A percentile compares a stretch with the other conserved stretches of the same genome.
These are phyloP conservation scores for Heteronetta atricapilla DNA, from an alignment of 2,113 vertebrate genomes.

Conservation along the genomic window DNA sequence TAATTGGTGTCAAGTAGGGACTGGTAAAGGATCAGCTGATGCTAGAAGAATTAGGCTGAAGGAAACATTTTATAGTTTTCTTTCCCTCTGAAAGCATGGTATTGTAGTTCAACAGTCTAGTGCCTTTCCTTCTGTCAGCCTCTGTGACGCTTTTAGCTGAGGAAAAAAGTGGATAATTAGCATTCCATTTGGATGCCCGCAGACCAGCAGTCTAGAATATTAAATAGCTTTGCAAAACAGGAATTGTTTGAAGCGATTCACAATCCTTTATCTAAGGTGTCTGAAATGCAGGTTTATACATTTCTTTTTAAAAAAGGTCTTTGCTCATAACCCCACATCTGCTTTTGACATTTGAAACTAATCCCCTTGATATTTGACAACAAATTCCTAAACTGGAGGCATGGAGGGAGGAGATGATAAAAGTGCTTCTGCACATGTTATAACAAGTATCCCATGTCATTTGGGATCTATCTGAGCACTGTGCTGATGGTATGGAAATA, in stretches of 20 bases:
- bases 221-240: slow-evolving; percentile 66
- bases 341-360: slow-evolving; percentile 40
- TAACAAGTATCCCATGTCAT: slow-evolving; percentile 52
- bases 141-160: slow-evolving; percentile 64
- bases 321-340: neutral
- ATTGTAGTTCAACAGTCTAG: slow-evolving; percentile 79
- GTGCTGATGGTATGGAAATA: neutral
- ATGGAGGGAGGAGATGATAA: slow-evolving; percentile 25
- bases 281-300: neutral
- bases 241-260: slow-evolving; percentile 45
- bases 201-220: slow-evolving; percentile 61
- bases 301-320: neutral
- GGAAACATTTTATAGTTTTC: slow-evolving; percentile 85
- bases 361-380: slow-evolving; percentile 41
- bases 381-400: slow-evolving; percentile 36
- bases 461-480: neutral
- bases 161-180: slow-evolving; percentile 72
- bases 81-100: slow-evolving; percentile 71
- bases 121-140: slow-evolving; percentile 77
- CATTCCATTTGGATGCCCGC: slow-evolving; percentile 70
- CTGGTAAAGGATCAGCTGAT: slow-evolving; percentile 78
- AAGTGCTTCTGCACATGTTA: slow-evolving; percentile 62
- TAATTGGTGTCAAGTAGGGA: slow-evolving; percentile 85
- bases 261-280: slow-evolving; percentile 35
- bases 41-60: slow-evolving; percentile 80